A percentile compares a stretch with the other conserved stretches of the same genome.
These are phyloP conservation scores for Lagenorhynchus albirostris DNA, from an alignment of 2,113 vertebrate genomes.

Conservation along the genomic window DNA sequence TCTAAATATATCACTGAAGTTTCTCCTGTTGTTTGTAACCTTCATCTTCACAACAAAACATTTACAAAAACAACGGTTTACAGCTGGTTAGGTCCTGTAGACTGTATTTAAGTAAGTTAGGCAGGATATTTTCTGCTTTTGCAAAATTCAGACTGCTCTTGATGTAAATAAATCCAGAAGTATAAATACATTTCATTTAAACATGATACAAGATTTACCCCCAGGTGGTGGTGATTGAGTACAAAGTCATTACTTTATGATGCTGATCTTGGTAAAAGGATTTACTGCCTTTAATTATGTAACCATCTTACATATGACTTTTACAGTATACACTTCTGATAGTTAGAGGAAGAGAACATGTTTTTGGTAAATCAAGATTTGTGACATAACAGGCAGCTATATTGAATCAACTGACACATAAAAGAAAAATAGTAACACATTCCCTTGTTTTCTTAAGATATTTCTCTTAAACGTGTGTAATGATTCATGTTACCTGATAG, in stretches of 20 bases:
- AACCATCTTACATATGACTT: neutral
- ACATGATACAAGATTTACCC: neutral
- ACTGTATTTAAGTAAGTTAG: neutral
- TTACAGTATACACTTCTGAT: neutral
- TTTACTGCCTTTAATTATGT: conserved; percentile 15
- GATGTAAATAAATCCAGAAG: neutral
- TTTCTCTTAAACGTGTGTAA: neutral
- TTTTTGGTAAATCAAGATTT: conserved; percentile 40
- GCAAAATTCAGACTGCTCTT: neutral
- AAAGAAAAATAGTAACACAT: neutral
- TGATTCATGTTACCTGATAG: neutral
- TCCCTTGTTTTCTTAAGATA: conserved; percentile 1
- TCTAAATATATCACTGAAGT: neutral
- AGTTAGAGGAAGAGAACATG: neutral
- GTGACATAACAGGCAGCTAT: neutral
- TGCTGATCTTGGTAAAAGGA: neutral
- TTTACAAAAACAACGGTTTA: neutral
- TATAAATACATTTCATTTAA: neutral
- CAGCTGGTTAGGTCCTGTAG: neutral
- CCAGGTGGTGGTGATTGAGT: neutral
- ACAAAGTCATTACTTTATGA: neutral
- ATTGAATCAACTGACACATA: neutral
- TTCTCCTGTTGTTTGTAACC: neutral
- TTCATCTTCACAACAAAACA: neutral
- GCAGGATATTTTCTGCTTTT: neutral